These are phyloP conservation scores for Tenthredo mesomela DNA, from an alignment of 2,888 invertebrate genomes.

Conservation along the genomic window DNA sequence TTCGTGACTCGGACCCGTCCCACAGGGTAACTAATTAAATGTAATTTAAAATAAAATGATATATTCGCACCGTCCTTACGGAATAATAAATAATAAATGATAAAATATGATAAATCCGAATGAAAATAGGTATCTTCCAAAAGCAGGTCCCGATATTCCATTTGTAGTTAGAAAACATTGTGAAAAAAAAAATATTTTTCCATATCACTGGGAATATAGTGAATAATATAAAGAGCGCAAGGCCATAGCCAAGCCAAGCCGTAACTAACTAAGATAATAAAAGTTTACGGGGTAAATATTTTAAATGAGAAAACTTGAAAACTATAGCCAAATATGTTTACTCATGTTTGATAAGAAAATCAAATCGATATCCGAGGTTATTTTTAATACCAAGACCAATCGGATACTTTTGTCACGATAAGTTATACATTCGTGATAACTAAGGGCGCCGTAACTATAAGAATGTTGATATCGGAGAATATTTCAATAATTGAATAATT, in stretches of 20 bases:
- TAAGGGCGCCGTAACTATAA: constrained; percentile 36
- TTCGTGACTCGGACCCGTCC: constrained; percentile 61
- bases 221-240: constrained; percentile 55
- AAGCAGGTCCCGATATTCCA: constrained; percentile 67
- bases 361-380: constrained; percentile 76
- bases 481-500: neutral
- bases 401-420: constrained; percentile 66
- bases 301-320: constrained; percentile 35
- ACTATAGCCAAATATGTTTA: constrained; percentile 2
- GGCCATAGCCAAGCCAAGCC: constrained; percentile 27
- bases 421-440: constrained; percentile 32
- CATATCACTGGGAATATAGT: constrained; percentile 70
- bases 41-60: constrained; percentile 58
- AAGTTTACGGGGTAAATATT: constrained; percentile 38
- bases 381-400: constrained; percentile 79
- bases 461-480: constrained; percentile 36
- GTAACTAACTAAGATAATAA: neutral
- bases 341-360: constrained; percentile 56
- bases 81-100: neutral
- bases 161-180: constrained; percentile 69
- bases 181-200: constrained; percentile 69
- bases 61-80: constrained; percentile 44
- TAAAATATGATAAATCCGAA: constrained; percentile 27
- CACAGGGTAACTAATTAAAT: constrained; percentile 58
- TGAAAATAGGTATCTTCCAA: constrained; percentile 42